A percentile compares a stretch with the other conserved stretches of the same genome.
Evolutionary conservation across 2,797 vertebrate genomes (phyloP).

Genomic region (Prunella strophiata): DNA sequence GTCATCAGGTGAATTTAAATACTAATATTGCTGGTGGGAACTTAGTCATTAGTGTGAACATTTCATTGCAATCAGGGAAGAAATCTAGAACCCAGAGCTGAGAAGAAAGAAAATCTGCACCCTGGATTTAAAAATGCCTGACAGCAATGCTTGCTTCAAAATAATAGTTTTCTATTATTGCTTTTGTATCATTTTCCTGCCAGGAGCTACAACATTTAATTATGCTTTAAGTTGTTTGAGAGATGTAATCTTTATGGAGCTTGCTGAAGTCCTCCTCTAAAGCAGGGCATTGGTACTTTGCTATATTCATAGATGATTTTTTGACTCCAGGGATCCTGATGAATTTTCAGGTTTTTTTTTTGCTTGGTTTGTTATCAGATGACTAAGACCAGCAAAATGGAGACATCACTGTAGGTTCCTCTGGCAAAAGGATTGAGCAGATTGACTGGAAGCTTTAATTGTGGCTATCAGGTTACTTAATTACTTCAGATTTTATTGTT

Average conservation of each 20-base stretch:
- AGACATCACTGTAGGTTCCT: background rate
- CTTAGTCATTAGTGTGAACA: background rate
- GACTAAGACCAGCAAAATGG: background rate
- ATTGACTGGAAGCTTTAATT: background rate
- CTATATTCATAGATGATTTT: background rate
- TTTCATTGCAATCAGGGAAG: background rate
- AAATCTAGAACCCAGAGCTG: background rate
- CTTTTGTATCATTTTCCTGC: background rate
- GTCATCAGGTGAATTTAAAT: slow-evolving; percentile 11
- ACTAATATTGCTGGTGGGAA: background rate
- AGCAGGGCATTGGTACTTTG: background rate
- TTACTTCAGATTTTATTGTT: background rate
- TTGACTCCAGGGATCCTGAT: background rate
- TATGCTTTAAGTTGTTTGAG: background rate
- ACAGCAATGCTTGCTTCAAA: background rate
- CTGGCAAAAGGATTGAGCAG: background rate
- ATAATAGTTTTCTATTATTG: background rate
- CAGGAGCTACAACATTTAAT: background rate
- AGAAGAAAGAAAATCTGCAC: background rate
- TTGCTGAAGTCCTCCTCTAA: background rate
- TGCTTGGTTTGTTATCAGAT: background rate
- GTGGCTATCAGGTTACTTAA: background rate
- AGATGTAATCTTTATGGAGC: background rate
- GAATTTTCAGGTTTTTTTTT: background rate
- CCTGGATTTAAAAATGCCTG: background rate